These are phyloP conservation scores for Stenopsyche tienmushanensis DNA, from an alignment of 1,140 invertebrate species.

Conservation along the genomic window DNA sequence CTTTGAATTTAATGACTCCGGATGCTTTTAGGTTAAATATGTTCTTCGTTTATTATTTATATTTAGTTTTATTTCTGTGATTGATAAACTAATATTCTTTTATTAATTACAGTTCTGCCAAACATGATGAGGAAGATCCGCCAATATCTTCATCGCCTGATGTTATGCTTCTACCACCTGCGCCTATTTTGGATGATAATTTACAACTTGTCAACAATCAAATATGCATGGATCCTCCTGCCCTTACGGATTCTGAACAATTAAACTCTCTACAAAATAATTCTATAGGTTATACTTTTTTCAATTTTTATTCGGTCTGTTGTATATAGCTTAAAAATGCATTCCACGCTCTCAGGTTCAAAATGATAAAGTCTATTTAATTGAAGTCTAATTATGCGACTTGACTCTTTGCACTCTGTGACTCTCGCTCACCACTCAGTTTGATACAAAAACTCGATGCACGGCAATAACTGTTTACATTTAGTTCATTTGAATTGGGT, in stretches of 20 bases:
- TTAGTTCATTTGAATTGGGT: too few species aligned
- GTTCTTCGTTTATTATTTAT: not conserved
- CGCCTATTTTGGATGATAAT: conserved; percentile 28
- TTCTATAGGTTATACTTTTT: conserved; percentile 25
- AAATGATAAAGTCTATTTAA: too few species aligned
- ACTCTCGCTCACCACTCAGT: too few species aligned
- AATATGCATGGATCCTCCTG: conserved; percentile 16
- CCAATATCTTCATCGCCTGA: conserved; percentile 49
- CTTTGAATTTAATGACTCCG: conserved; percentile 78
- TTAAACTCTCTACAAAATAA: conserved; percentile 23
- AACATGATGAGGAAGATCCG: conserved; percentile 52
- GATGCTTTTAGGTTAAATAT: conserved; percentile 74
- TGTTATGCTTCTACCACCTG: conserved; percentile 29
- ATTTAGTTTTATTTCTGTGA: not conserved
- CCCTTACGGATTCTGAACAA: conserved; percentile 15
- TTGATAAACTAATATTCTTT: not conserved
- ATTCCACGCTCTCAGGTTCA: too few species aligned
- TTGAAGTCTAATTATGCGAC: too few species aligned
- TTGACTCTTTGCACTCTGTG: too few species aligned
- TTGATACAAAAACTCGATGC: too few species aligned
- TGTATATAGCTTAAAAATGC: too few species aligned
- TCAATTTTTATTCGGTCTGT: not conserved
- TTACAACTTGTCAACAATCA: conserved; percentile 27
- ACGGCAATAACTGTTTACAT: too few species aligned
- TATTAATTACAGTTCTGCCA: conserved; percentile 46